These are phyloP conservation scores for Campopleginae sp. DNA, from an alignment of 2,888 invertebrate species.

Conservation along the genomic window DNA sequence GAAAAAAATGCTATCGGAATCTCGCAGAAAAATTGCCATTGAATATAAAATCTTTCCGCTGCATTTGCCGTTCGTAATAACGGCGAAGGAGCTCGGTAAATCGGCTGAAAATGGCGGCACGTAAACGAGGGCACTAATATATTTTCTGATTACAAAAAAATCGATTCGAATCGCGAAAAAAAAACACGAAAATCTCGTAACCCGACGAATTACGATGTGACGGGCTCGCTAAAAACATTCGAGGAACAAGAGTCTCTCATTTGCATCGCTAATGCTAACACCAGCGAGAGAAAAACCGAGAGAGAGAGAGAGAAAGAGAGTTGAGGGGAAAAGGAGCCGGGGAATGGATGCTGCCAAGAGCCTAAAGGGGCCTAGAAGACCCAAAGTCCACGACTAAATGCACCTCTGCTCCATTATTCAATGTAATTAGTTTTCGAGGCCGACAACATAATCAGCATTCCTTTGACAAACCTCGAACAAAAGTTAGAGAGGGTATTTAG, in stretches of 20 bases:
- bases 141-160: slow-evolving; percentile 18
- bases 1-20: neutral
- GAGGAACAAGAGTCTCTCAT: slow-evolving; percentile 41
- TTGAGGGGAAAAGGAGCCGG: slow-evolving; percentile 3
- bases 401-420: slow-evolving; percentile 65
- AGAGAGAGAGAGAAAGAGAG: slow-evolving; percentile 10
- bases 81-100: neutral
- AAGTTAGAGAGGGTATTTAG: slow-evolving; percentile 1
- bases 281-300: slow-evolving; percentile 3
- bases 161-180: slow-evolving; percentile 2
- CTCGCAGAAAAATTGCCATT: neutral
- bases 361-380: slow-evolving; percentile 10
- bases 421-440: slow-evolving; percentile 66
- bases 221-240: slow-evolving; percentile 19
- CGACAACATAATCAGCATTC: slow-evolving; percentile 63
- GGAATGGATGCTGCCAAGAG: slow-evolving; percentile 13
- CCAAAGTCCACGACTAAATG: slow-evolving; percentile 53
- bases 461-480: slow-evolving; percentile 56
- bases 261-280: slow-evolving; percentile 50
- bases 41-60: neutral
- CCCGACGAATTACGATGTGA: neutral
- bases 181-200: neutral
- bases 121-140: slow-evolving; percentile 8
- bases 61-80: neutral
- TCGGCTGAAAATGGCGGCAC: neutral